Evolutionary conservation across 2,888 invertebrate genomes (phyloP).

Genomic region (Tillus elongatus): DNA sequence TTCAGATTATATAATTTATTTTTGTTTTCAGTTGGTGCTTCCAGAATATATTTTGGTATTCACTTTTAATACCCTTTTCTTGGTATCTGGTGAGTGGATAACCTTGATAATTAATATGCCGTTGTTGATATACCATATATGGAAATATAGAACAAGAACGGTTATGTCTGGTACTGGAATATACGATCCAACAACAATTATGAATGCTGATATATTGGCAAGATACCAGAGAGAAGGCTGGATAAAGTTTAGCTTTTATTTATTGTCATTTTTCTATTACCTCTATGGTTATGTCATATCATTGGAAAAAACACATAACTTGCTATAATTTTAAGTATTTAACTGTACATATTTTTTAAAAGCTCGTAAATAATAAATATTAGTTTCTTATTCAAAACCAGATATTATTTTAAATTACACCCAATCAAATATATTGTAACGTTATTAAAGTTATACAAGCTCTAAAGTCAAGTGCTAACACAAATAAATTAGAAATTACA

Average conservation of each 20-base stretch:
- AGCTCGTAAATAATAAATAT: too few relatives aligned
- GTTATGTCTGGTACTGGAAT: constrained; percentile 93
- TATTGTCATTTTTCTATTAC: constrained; percentile 98
- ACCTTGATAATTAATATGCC: constrained; percentile 81
- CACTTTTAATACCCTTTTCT: constrained; percentile 81
- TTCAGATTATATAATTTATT: too few relatives aligned
- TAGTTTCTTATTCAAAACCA: too few relatives aligned
- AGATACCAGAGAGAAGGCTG: constrained; percentile 94
- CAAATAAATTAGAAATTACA: too few relatives aligned
- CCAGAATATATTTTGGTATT: constrained; percentile 94
- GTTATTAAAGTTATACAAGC: too few relatives aligned
- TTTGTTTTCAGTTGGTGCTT: constrained; percentile 69
- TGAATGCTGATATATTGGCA: constrained; percentile 89
- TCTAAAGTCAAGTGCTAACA: too few relatives aligned
- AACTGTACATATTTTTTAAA: too few relatives aligned
- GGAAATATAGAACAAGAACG: constrained; percentile 84
- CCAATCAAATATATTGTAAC: too few relatives aligned
- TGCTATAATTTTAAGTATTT: too few relatives aligned
- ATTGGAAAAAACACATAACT: constrained; percentile 38
- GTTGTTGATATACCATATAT: constrained; percentile 90
- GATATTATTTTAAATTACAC: too few relatives aligned
- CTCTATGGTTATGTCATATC: constrained; percentile 80
- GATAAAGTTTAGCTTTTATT: constrained; percentile 96
- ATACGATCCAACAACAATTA: constrained; percentile 96
- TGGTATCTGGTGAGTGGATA: constrained; percentile 86